Evolutionary conservation across 2,888 invertebrate species (phyloP).

Genomic region (Athalia cordata): DNA sequence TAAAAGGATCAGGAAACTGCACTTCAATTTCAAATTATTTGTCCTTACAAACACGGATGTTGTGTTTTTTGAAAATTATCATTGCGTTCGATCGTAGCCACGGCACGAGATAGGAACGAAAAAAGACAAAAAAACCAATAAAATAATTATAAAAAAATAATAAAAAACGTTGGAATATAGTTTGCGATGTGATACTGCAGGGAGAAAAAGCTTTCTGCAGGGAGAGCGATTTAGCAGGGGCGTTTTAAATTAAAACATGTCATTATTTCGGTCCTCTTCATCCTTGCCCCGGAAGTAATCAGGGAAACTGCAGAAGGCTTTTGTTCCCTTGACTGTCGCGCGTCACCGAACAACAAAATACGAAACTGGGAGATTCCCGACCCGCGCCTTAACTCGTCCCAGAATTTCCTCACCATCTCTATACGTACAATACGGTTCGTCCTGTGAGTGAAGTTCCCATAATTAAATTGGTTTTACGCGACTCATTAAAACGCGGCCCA

Average conservation of each 20-base stretch:
- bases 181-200: neutral
- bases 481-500: too few relatives aligned
- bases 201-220: neutral
- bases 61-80: too few relatives aligned
- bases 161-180: neutral
- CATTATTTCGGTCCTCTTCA: constrained; percentile 24
- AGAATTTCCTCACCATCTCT: neutral
- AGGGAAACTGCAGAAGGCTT: constrained; percentile 36
- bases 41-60: too few relatives aligned
- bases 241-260: constrained; percentile 26
- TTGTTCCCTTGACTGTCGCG: constrained; percentile 25
- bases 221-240: constrained; percentile 6
- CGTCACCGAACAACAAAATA: constrained; percentile 24
- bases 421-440: neutral
- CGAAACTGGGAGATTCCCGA: neutral
- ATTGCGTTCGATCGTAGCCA: too few relatives aligned
- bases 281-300: constrained; percentile 28
- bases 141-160: neutral
- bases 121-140: neutral
- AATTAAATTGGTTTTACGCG: too few relatives aligned
- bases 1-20: neutral
- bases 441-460: too few relatives aligned
- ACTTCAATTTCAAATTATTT: too few relatives aligned
- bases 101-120: too few relatives aligned
- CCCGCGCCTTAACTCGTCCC: neutral